phyloP scores from a whole-genome alignment of 2,888 invertebrate genomes.

The Standfussiana lucernea region DNA sequence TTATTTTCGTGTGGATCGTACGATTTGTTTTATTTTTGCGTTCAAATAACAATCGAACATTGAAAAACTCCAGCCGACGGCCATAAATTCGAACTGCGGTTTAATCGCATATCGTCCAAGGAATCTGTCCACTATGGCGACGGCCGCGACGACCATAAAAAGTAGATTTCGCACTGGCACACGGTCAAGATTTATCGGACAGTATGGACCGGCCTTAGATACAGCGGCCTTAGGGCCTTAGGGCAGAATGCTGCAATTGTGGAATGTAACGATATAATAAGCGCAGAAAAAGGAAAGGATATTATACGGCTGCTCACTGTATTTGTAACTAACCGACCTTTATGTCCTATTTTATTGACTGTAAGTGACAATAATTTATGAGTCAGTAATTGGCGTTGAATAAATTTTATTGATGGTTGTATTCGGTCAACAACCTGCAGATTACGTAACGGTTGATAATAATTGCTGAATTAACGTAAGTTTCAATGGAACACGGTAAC shows the following conservation, averaged over 20 bases:
- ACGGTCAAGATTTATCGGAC: slow-evolving; percentile 84
- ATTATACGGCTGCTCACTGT: slow-evolving; percentile 57
- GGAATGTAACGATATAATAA: slow-evolving; percentile 80
- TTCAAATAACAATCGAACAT: slow-evolving; percentile 74
- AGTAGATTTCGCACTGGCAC: slow-evolving; percentile 82
- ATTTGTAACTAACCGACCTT: slow-evolving; percentile 65
- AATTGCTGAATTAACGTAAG: slow-evolving; percentile 49
- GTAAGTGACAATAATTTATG: slow-evolving; percentile 58
- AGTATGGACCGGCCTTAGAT: slow-evolving; percentile 79
- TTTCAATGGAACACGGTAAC: slow-evolving; percentile 43
- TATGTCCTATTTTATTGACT: slow-evolving; percentile 60
- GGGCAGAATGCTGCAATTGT: slow-evolving; percentile 72
- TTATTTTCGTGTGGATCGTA: slow-evolving; percentile 53
- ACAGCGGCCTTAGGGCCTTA: too few species aligned
- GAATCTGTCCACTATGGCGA: slow-evolving; percentile 81
- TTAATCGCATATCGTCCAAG: slow-evolving; percentile 84
- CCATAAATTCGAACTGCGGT: slow-evolving; percentile 79
- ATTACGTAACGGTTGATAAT: slow-evolving; percentile 50
- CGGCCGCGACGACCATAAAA: slow-evolving; percentile 79
- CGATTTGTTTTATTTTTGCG: slow-evolving; percentile 56
- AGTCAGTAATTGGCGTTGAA: slow-evolving; percentile 48
- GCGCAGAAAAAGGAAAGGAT: slow-evolving; percentile 74
- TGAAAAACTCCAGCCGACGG: slow-evolving; percentile 76
- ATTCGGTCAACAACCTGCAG: slow-evolving; percentile 60
- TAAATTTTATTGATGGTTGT: slow-evolving; percentile 45